A percentile compares a stretch with the other conserved stretches of the same genome.
phyloP scores from a whole-genome alignment of 37 sponge, comb jelly and placozoan genomes.

The Spongilla lacustris region DNA sequence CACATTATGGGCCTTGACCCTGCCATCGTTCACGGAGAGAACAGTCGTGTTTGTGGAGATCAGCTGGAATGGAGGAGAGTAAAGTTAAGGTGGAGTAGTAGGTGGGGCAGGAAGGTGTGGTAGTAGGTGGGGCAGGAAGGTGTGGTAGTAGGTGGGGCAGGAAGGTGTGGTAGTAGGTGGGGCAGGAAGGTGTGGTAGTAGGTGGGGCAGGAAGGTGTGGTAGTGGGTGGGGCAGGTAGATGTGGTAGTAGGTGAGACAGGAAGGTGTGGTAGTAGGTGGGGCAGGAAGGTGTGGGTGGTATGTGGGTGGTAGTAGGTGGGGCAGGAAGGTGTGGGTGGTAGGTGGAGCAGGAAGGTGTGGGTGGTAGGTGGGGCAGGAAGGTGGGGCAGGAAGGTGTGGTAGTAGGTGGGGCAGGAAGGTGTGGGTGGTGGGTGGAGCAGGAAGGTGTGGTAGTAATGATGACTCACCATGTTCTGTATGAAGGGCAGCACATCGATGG shows the following conservation, averaged over 20 bases:
- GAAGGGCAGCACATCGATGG: not conserved
- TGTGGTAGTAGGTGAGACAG: not conserved
- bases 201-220: not conserved
- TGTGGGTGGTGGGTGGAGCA: not conserved
- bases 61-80: constrained; percentile 4
- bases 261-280: not conserved
- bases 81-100: not conserved
- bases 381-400: not conserved
- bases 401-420: not conserved
- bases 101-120: not conserved
- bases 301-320: not conserved
- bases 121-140: not conserved
- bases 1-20: not conserved
- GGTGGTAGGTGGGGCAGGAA: not conserved
- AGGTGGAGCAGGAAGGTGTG: not conserved
- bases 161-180: not conserved
- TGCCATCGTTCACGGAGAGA: not conserved
- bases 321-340: not conserved
- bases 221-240: not conserved
- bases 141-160: not conserved
- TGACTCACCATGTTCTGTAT: not conserved
- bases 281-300: constrained; percentile 3
- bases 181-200: constrained; percentile 3
- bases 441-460: not conserved
- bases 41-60: constrained; percentile 2